These are phyloP conservation scores for Pituophis catenifer DNA, from an alignment of 2,113 vertebrate genomes.

Conservation along the genomic window DNA sequence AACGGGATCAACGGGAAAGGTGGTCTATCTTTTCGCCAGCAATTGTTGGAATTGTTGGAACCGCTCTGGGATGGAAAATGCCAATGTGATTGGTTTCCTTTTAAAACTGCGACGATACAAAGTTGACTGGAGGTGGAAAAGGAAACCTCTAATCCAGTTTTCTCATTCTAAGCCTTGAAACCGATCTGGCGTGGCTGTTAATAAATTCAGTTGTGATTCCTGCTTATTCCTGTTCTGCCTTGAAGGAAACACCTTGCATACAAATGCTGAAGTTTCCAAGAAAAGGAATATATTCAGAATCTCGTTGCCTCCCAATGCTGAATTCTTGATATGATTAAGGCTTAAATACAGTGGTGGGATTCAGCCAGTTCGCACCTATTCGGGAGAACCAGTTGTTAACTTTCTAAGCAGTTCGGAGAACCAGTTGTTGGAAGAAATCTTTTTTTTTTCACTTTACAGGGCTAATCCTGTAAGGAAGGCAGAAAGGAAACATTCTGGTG, in stretches of 20 bases:
- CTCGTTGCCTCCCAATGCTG: not conserved
- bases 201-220: not conserved
- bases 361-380: no score
- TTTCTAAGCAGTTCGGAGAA: no score
- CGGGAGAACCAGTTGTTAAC: no score
- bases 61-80: not conserved
- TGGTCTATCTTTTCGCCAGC: not conserved
- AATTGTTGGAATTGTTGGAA: no score
- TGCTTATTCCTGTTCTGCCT: not conserved
- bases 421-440: no score
- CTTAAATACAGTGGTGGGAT: not conserved
- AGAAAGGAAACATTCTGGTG: no score
- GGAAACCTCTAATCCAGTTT: not conserved
- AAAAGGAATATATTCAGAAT: not conserved
- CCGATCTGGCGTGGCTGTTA: not conserved
- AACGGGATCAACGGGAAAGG: no score
- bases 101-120: not conserved
- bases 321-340: not conserved
- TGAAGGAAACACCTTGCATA: not conserved
- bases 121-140: not conserved
- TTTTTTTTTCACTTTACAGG: no score
- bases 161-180: not conserved
- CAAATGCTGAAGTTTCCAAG: slow-evolving; percentile 1
- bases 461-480: no score
- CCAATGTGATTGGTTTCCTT: not conserved